Conservation (phyloP, 2,113 vertebrate species). For the Cervus canadensis region DNA sequence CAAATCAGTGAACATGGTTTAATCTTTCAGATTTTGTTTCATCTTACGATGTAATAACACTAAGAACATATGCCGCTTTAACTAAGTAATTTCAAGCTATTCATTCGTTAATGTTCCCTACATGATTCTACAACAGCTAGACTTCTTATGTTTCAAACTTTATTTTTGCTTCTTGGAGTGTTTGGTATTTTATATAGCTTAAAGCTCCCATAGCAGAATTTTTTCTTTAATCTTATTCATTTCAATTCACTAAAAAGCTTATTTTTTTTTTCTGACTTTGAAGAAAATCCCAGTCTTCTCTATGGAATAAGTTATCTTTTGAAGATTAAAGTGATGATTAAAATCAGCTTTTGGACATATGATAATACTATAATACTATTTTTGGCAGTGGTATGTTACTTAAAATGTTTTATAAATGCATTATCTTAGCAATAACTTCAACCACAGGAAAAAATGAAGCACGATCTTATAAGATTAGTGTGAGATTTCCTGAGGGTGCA, state of each 20-base stretch:
- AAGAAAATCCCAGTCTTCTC: conserved; percentile 62
- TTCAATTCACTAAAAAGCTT: conserved; percentile 39
- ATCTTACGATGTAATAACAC: neutral
- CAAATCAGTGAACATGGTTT: neutral
- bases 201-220: conserved; percentile 20
- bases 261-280: conserved; percentile 50
- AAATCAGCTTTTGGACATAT: conserved; percentile 46
- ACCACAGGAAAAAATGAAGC: conserved; percentile 18
- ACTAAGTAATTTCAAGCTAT: conserved; percentile 7
- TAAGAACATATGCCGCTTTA: neutral
- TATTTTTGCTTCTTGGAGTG: conserved; percentile 50
- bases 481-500: conserved; percentile 28
- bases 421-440: conserved; percentile 38
- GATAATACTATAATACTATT: conserved; percentile 44
- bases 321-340: conserved; percentile 64
- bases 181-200: conserved; percentile 52
- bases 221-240: conserved; percentile 57
- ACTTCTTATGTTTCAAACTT: conserved; percentile 37
- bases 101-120: conserved; percentile 3
- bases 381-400: conserved; percentile 29
- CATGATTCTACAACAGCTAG: conserved; percentile 22
- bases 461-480: conserved; percentile 16
- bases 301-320: conserved; percentile 57
- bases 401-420: conserved; percentile 49
- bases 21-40: neutral